Conservation (phyloP, 1,140 invertebrate species). For the Meteorus sp. region DNA sequence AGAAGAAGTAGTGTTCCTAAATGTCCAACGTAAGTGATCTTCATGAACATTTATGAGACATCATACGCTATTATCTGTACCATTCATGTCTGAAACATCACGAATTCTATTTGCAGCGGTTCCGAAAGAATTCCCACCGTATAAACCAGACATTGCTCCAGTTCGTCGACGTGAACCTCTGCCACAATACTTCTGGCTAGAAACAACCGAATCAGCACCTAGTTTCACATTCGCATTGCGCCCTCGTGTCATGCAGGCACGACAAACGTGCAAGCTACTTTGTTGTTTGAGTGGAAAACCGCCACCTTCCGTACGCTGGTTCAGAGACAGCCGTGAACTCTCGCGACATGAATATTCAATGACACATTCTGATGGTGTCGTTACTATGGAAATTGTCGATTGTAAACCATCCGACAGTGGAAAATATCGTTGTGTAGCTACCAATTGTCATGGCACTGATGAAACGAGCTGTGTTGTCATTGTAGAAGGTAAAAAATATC, state of each 20-base stretch:
- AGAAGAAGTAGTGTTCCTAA: slow-evolving; percentile 96
- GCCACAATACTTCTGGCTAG: slow-evolving; percentile 86
- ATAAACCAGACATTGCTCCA: slow-evolving; percentile 72
- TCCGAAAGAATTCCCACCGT: slow-evolving; percentile 78
- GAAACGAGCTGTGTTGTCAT: slow-evolving; percentile 95
- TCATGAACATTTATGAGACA: background rate
- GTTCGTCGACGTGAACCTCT: slow-evolving; percentile 77
- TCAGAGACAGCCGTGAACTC: slow-evolving; percentile 89
- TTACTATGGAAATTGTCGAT: slow-evolving; percentile 94
- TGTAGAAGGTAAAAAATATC: slow-evolving; percentile 82
- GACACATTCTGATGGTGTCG: slow-evolving; percentile 88
- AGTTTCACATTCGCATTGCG: slow-evolving; percentile 96
- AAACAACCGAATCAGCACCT: slow-evolving; percentile 86
- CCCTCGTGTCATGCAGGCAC: slow-evolving; percentile 95
- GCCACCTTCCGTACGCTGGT: slow-evolving; percentile 88
- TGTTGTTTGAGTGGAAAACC: slow-evolving; percentile 95
- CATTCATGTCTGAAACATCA: slow-evolving; percentile 13
- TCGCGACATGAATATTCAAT: slow-evolving; percentile 89
- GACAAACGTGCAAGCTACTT: slow-evolving; percentile 93
- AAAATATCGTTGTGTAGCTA: slow-evolving; percentile 91
- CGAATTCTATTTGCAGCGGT: slow-evolving; percentile 63
- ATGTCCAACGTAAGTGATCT: slow-evolving; percentile 85
- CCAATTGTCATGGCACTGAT: slow-evolving; percentile 88
- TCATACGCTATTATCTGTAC: background rate
- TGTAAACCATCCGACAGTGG: slow-evolving; percentile 94